Conservation (phyloP, 2,113 vertebrate genomes). For the Crotophaga sulcirostris region DNA sequence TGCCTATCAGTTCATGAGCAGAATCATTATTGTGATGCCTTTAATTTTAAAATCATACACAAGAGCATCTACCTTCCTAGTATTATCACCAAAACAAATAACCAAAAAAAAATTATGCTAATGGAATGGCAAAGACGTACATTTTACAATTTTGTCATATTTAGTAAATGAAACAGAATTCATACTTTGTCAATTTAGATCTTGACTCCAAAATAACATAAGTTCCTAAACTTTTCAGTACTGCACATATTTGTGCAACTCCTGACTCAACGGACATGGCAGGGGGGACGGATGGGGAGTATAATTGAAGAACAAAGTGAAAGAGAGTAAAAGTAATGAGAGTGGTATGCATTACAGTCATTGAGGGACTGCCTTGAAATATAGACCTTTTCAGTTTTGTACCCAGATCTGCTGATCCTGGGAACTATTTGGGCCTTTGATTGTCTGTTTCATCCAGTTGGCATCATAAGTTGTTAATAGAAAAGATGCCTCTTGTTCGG, state of each 20-base stretch:
- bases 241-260: background rate
- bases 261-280: background rate
- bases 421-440: background rate
- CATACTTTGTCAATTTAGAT: background rate
- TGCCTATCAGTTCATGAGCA: background rate
- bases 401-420: background rate
- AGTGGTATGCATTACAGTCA: background rate
- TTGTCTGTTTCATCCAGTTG: background rate
- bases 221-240: background rate
- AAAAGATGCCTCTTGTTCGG: background rate
- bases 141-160: background rate
- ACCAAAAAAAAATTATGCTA: background rate
- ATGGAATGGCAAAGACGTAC: background rate
- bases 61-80: background rate
- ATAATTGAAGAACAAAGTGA: background rate
- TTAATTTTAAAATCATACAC: background rate
- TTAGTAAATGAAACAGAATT: background rate
- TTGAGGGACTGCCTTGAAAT: background rate
- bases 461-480: background rate
- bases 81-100: background rate
- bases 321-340: background rate
- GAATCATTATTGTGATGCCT: background rate
- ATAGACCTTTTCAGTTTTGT: background rate
- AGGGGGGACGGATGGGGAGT: background rate
- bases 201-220: background rate